Evolutionary conservation across 2,888 invertebrate species (phyloP).

Genomic region (Orchestes rusci): DNA sequence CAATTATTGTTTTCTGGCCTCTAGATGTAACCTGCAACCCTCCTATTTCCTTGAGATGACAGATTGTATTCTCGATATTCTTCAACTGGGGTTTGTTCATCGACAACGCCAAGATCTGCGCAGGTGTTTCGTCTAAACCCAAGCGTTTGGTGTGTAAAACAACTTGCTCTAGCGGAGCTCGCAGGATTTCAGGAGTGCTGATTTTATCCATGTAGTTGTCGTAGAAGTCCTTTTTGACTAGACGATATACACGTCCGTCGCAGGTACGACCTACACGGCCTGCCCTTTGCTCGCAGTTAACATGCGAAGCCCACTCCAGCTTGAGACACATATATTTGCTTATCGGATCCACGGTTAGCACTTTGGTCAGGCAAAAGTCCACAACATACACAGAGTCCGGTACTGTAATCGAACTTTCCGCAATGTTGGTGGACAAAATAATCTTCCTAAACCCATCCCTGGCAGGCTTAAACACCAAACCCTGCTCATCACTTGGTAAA

Average conservation of each 20-base stretch:
- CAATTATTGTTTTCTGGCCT: slow-evolving; percentile 39
- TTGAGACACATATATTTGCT: slow-evolving; percentile 76
- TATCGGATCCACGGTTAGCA: slow-evolving; percentile 62
- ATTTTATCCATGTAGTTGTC: slow-evolving; percentile 49
- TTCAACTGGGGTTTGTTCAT: slow-evolving; percentile 80
- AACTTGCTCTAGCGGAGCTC: slow-evolving; percentile 73
- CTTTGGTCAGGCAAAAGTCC: slow-evolving; percentile 90
- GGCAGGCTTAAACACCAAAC: slow-evolving; percentile 53
- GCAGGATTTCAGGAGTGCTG: slow-evolving; percentile 65
- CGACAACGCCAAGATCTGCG: slow-evolving; percentile 71
- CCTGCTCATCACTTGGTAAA: slow-evolving; percentile 60
- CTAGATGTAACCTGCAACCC: slow-evolving; percentile 60
- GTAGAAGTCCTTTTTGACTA: slow-evolving; percentile 64
- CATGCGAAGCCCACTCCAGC: slow-evolving; percentile 81
- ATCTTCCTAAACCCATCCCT: slow-evolving; percentile 67
- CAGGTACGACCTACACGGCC: slow-evolving; percentile 87
- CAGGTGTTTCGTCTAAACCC: slow-evolving; percentile 71
- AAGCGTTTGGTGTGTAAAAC: slow-evolving; percentile 76
- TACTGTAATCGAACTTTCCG: slow-evolving; percentile 88
- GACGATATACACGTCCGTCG: slow-evolving; percentile 77
- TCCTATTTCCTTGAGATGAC: slow-evolving; percentile 82
- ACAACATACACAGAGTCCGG: slow-evolving; percentile 84
- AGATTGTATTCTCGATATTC: slow-evolving; percentile 73
- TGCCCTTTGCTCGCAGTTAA: slow-evolving; percentile 81
- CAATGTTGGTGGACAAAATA: slow-evolving; percentile 85